Evolutionary conservation across 1,140 invertebrate genomes (phyloP), one percentile per base, ranked within the genome.

Genomic region (Pogonognathellus flavescens): DNA sequence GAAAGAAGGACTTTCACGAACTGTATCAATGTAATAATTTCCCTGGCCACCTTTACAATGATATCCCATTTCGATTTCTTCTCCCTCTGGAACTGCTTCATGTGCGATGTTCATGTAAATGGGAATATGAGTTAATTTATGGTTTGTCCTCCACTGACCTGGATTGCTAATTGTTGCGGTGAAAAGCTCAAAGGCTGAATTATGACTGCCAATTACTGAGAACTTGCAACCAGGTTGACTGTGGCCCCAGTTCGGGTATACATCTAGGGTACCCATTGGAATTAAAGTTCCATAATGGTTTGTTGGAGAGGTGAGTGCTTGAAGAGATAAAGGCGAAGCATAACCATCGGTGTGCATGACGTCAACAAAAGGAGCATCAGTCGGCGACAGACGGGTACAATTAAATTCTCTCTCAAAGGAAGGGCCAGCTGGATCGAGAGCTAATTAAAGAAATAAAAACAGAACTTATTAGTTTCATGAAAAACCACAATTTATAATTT

Each of bases 261-360:
- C 22, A 10, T 84, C 83, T 7, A 84, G 41, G 14, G 41, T 53
- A 0, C 83, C 83, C 13, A 84, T 20, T 72, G 83, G 85, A 10
- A 86, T 49, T 16, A 86, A 14, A 10, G 80, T 72, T 10, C 85
- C 85, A n/a, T 82, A 86, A n/a, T 86, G 85, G 22, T 86, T 86
- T 8, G 85, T 86, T 3, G 85, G 85, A 20, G 85, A 81, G 18
- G 85, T 83, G 1, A 86, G 80, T 50, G 80, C 57, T 70, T 86
- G 85, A 13, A 86, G 25, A 50, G 80, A 81, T 41, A 81, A 81
- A 11, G 85, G 85, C 13, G 41, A 52, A 20, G 57, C 82, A 82
- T 92, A 92, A 50, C 90, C 90, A 66, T 92, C 91, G 13, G 93
- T 93, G 89, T 93, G 93, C 84, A 93, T 92, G 4, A 92, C 91